Conservation (phyloP, 2,797 vertebrate genomes). For the Craterocephalus amniculus region DNA sequence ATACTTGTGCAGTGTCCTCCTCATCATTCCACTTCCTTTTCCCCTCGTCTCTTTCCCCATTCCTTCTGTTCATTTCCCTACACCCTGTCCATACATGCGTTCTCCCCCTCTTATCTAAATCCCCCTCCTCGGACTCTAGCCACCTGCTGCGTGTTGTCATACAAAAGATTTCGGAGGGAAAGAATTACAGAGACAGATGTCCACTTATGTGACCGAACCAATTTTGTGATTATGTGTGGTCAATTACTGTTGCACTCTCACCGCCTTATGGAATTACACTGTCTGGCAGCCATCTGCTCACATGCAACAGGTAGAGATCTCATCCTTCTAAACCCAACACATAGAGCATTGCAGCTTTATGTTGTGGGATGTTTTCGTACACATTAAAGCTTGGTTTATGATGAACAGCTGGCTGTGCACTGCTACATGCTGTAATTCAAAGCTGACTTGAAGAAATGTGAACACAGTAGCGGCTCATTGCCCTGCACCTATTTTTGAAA, state of each 20-base stretch:
- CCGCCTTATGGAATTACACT: conserved; percentile 57
- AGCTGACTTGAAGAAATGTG: conserved; percentile 43
- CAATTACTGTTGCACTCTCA: conserved; percentile 34
- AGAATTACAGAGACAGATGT: conserved; percentile 48
- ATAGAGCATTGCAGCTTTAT: conserved; percentile 29
- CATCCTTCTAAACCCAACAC: conserved; percentile 48
- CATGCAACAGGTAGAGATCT: conserved; percentile 83
- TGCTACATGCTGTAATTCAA: conserved; percentile 59
- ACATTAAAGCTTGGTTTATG: conserved; percentile 37
- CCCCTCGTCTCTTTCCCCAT: conserved; percentile 46
- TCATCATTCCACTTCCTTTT: conserved; percentile 60
- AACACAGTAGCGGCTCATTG: conserved; percentile 27
- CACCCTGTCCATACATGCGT: conserved; percentile 30
- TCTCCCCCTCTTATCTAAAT: conserved; percentile 30
- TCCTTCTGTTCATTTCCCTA: conserved; percentile 32
- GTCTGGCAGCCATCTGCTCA: conserved; percentile 60
- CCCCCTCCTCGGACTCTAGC: conserved; percentile 41
- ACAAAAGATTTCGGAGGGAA: conserved; percentile 39
- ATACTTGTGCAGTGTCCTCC: conserved; percentile 69
- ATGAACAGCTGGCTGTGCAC: conserved; percentile 57
- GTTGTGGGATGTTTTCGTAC: conserved; percentile 22
- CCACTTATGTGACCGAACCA: conserved; percentile 48
- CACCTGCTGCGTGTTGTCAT: conserved; percentile 76
- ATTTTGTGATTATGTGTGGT: conserved; percentile 47
- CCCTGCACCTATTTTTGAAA: conserved; percentile 39